A percentile compares a stretch with the other conserved stretches of the same genome.
Conservation (phyloP, 1,140 invertebrate species). For the Ostrea edulis region DNA sequence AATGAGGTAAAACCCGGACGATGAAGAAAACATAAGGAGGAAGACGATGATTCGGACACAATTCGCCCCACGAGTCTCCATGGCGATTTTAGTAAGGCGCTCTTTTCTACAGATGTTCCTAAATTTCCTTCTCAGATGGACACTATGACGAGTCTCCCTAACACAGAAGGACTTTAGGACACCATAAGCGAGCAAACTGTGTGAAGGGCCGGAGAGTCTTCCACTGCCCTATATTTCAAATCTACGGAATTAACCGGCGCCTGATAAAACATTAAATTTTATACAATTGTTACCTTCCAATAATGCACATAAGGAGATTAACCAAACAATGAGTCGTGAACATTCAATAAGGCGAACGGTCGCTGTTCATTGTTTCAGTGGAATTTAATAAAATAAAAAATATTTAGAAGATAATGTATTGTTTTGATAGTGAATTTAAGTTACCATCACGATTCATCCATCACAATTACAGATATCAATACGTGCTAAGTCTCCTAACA, state of each 20-base stretch:
- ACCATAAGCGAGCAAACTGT: neutral
- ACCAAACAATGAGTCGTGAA: neutral
- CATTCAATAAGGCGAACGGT: neutral
- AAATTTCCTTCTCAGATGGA: conserved; percentile 14
- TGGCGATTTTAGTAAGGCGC: neutral
- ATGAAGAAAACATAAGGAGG: conserved; percentile 17
- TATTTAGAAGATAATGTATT: conserved; percentile 17
- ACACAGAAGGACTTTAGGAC: neutral
- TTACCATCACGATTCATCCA: conserved; percentile 26
- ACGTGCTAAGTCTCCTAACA: too few relatives aligned
- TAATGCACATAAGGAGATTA: conserved; percentile 33
- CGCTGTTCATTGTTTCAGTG: conserved; percentile 1
- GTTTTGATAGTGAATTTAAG: conserved; percentile 13
- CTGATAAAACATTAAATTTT: conserved; percentile 14
- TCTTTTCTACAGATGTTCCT: neutral
- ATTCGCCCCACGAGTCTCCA: neutral
- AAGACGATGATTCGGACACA: conserved; percentile 16
- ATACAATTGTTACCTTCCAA: conserved; percentile 24
- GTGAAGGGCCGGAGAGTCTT: neutral
- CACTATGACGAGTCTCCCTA: neutral
- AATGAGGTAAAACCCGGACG: conserved; percentile 43
- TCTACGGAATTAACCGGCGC: conserved; percentile 13
- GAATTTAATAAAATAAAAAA: conserved; percentile 19
- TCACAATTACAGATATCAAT: neutral
- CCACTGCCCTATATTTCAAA: conserved; percentile 28